Evolutionary conservation across 2,797 vertebrate species (phyloP).

Genomic region (Sebastes iracundus): DNA sequence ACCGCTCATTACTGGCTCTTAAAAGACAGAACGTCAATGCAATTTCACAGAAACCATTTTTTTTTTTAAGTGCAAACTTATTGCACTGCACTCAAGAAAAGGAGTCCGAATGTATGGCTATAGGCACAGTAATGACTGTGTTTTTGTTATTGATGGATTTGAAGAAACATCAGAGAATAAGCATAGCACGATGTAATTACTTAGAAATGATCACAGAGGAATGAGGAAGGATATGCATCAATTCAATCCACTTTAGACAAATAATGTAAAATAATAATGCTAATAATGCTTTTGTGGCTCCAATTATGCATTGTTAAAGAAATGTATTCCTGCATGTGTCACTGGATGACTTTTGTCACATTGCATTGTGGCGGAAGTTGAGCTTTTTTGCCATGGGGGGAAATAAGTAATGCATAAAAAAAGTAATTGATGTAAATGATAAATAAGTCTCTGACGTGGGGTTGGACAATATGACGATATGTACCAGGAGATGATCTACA

Average conservation of each 20-base stretch:
- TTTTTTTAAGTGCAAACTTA: slow-evolving; percentile 47
- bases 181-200: background rate
- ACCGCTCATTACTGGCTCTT: slow-evolving; percentile 58
- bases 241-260: background rate
- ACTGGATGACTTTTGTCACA: background rate
- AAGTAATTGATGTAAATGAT: background rate
- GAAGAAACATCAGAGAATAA: background rate
- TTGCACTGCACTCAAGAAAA: slow-evolving; percentile 22
- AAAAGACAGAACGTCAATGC: slow-evolving; percentile 47
- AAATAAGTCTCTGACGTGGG: background rate
- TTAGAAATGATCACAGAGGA: background rate
- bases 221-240: background rate
- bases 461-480: background rate
- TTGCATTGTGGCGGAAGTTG: background rate
- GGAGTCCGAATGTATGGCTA: background rate
- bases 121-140: background rate
- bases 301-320: background rate
- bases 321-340: background rate
- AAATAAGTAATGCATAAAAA: background rate
- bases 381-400: background rate
- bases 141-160: background rate
- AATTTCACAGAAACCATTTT: slow-evolving; percentile 33
- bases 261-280: background rate
- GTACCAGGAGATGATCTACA: background rate
- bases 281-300: background rate